These are phyloP conservation scores for Hofmannophila pseudospretella DNA, from an alignment of 2,888 invertebrate species.

Conservation along the genomic window DNA sequence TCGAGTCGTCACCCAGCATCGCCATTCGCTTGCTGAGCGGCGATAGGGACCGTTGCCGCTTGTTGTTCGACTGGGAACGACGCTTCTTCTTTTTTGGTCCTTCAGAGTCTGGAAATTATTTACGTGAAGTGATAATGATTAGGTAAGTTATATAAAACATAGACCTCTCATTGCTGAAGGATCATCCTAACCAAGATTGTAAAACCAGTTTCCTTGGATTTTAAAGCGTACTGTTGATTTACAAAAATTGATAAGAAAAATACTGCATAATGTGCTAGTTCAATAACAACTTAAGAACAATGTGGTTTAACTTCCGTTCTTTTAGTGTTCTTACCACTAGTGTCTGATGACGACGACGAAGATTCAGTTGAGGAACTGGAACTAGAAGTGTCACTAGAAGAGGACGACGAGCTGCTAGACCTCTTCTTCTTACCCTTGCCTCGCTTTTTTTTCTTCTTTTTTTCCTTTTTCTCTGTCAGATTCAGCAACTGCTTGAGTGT, in stretches of 20 bases:
- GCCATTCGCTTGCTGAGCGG: conserved; percentile 91
- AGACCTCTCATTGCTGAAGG: no score
- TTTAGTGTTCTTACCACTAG: conserved; percentile 61
- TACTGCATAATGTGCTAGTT: no score
- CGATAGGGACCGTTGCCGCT: conserved; percentile 85
- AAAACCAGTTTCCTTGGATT: no score
- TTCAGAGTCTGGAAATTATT: conserved; percentile 63
- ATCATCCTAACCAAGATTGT: no score
- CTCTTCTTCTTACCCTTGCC: conserved; percentile 81
- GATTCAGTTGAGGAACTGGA: conserved; percentile 79
- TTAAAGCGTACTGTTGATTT: no score
- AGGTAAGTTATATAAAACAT: no score
- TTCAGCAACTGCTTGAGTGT: conserved; percentile 81
- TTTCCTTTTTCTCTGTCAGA: conserved; percentile 80
- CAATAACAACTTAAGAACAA: no score
- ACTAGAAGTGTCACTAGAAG: conserved; percentile 82
- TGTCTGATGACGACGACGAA: conserved; percentile 78
- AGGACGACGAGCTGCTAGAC: conserved; percentile 81
- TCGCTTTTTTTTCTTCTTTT: conserved; percentile 82
- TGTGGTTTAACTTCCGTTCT: no score
- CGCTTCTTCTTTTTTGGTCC: conserved; percentile 79
- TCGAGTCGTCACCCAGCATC: conserved; percentile 77
- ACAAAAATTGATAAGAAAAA: no score
- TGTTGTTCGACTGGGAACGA: conserved; percentile 74
- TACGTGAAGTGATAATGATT: no score